Percentiles rank a stretch among this genome's conserved stretches.
Conservation (phyloP, 2,113 vertebrate species). For the Pseudopodoces humilis region DNA sequence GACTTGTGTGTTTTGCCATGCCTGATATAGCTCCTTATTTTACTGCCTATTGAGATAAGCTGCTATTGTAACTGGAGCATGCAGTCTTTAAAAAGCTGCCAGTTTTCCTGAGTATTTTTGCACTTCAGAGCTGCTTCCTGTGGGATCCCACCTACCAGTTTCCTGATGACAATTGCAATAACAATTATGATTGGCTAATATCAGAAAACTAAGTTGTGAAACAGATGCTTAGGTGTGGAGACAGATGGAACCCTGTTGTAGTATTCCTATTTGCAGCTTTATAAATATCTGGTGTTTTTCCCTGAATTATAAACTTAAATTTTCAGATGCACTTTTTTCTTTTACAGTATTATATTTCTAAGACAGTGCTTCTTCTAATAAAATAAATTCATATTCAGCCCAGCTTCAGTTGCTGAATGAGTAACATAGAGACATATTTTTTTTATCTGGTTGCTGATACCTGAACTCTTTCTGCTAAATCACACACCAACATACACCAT, state of each 20-base stretch:
- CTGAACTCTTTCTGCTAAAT: neutral
- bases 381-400: neutral
- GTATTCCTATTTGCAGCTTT: neutral
- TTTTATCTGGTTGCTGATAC: neutral
- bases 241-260: neutral
- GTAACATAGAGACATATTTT: neutral
- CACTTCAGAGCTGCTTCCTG: neutral
- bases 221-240: neutral
- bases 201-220: neutral
- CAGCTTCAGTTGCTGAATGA: neutral
- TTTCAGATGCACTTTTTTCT: neutral
- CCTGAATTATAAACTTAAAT: neutral
- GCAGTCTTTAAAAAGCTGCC: neutral
- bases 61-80: neutral
- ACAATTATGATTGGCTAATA: neutral
- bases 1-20: neutral
- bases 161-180: neutral
- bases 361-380: neutral
- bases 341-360: neutral
- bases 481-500: neutral
- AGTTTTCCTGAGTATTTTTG: neutral
- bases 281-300: neutral
- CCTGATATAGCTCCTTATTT: neutral
- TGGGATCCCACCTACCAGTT: neutral
- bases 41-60: neutral